Conservation (phyloP, 2,113 vertebrate genomes). For the Zapornia atra region DNA sequence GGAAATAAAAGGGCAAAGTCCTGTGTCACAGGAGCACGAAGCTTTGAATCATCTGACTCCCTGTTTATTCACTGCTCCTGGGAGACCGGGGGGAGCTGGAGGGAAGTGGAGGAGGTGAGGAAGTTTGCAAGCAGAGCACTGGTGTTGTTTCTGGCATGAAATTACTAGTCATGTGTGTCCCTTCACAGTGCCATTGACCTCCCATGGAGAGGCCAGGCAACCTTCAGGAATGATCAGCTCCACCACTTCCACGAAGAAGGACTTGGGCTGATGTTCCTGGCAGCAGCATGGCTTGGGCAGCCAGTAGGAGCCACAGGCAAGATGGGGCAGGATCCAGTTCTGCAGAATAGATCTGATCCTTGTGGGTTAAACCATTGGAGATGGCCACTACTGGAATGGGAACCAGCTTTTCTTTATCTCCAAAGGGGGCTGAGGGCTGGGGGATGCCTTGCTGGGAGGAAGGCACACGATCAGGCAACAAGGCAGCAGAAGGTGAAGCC, state of each 20-base stretch:
- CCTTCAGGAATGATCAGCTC: background rate
- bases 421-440: background rate
- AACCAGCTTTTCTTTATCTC: background rate
- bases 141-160: conserved; percentile 19
- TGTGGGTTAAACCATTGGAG: background rate
- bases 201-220: background rate
- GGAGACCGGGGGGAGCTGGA: background rate
- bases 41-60: background rate
- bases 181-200: background rate
- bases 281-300: background rate
- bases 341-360: background rate
- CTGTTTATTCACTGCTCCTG: background rate
- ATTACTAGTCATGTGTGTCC: background rate
- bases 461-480: too few relatives aligned
- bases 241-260: background rate
- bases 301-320: background rate
- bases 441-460: background rate
- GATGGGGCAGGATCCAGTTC: background rate
- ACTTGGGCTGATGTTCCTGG: background rate
- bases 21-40: background rate
- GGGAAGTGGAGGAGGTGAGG: background rate
- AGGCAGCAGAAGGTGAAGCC: background rate
- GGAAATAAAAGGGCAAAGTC: background rate
- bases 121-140: background rate
- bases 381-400: background rate